phyloP scores from a whole-genome alignment of 2,797 vertebrate genomes.

The Merluccius polli region DNA sequence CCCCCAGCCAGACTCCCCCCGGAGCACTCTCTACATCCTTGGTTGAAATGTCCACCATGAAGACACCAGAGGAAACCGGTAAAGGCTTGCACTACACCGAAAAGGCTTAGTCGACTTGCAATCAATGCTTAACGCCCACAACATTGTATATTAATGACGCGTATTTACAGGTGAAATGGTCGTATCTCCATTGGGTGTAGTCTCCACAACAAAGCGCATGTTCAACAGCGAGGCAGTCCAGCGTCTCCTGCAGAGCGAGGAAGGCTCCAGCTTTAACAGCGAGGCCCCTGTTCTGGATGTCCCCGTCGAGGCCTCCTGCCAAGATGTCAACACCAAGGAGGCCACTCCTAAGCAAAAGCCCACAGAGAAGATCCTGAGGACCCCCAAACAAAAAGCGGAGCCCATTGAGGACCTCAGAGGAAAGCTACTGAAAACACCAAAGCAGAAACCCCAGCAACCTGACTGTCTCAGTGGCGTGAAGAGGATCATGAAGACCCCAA shows the following conservation, averaged over 20 bases:
- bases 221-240: conserved; percentile 64
- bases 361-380: conserved; percentile 50
- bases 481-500: conserved; percentile 41
- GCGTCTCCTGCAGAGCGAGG: conserved; percentile 47
- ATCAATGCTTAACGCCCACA: background rate
- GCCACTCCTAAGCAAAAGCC: conserved; percentile 52
- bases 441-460: conserved; percentile 21
- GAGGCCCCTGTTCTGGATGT: conserved; percentile 17
- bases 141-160: background rate
- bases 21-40: conserved; percentile 30
- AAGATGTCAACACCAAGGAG: conserved; percentile 11
- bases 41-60: conserved; percentile 67
- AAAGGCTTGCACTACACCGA: background rate
- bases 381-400: conserved; percentile 54
- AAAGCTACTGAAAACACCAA: conserved; percentile 46
- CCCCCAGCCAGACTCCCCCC: conserved; percentile 39
- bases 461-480: conserved; percentile 44
- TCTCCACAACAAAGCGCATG: conserved; percentile 48
- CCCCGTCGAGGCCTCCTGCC: conserved; percentile 14
- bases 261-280: conserved; percentile 33
- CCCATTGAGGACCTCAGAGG: conserved; percentile 63
- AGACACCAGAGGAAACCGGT: conserved; percentile 73
- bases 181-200: conserved; percentile 69
- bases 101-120: background rate
- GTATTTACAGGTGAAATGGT: conserved; percentile 75